Conservation (phyloP, 2,797 vertebrate genomes). For the Poecilia velifera region DNA sequence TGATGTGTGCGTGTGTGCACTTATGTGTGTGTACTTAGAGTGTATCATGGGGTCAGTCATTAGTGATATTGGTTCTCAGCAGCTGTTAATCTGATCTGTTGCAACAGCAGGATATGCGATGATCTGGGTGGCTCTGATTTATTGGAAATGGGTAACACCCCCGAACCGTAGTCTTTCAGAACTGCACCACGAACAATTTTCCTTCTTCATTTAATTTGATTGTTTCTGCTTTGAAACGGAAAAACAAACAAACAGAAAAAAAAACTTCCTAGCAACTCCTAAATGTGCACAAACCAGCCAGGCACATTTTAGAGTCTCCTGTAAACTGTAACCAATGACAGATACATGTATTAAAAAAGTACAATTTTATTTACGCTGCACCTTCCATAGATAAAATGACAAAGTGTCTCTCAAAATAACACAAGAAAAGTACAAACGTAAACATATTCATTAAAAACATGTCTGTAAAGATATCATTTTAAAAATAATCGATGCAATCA, state of each 20-base stretch:
- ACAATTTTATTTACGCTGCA: too few species aligned
- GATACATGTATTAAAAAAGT: not conserved
- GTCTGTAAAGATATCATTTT: too few species aligned
- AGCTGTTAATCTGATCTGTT: conserved; percentile 61
- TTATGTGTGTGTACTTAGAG: conserved; percentile 33
- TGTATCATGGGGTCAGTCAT: conserved; percentile 64
- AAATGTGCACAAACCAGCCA: not conserved
- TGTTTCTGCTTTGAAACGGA: not conserved
- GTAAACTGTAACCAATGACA: not conserved
- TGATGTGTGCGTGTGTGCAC: conserved; percentile 30
- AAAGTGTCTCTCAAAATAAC: too few species aligned
- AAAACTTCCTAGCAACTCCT: not conserved
- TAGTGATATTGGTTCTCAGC: conserved; percentile 76
- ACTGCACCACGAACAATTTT: not conserved
- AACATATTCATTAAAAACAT: too few species aligned
- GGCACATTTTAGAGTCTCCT: not conserved
- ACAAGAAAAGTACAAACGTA: too few species aligned
- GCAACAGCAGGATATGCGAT: conserved; percentile 60
- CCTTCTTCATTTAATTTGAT: not conserved
- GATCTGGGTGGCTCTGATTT: conserved; percentile 23
- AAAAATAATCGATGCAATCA: too few species aligned
- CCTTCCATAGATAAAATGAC: too few species aligned
- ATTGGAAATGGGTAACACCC: conserved; percentile 18
- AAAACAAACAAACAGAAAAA: too few species aligned
- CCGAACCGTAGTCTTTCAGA: not conserved